A percentile compares a stretch with the other conserved stretches of the same genome.
phyloP scores from a whole-genome alignment of 1,140 invertebrate genomes.

The Lepidurus couesii region DNA sequence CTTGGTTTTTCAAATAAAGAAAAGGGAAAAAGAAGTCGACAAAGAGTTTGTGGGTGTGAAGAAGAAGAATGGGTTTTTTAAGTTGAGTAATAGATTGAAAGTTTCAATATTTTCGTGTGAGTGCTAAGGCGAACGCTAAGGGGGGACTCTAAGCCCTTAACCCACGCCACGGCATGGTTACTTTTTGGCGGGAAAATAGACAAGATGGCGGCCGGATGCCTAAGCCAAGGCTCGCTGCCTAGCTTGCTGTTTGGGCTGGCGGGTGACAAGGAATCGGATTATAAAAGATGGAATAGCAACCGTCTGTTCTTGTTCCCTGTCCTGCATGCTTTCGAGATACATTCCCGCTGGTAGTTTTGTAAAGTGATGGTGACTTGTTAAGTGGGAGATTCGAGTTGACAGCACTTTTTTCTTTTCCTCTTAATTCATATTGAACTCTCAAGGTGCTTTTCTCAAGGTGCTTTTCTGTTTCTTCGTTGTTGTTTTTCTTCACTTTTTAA shows the following conservation, averaged over 20 bases:
- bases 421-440: neutral
- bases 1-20: neutral
- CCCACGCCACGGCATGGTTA: neutral
- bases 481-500: neutral
- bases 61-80: neutral
- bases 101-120: no score
- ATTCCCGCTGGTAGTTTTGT: neutral
- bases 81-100: neutral
- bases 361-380: conserved; percentile 3
- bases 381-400: neutral
- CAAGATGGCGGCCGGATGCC: neutral
- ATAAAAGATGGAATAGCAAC: neutral
- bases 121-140: no score
- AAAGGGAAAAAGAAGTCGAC: neutral
- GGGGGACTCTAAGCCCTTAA: no score
- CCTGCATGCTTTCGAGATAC: neutral
- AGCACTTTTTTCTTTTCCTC: neutral
- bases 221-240: neutral
- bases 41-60: neutral
- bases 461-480: neutral
- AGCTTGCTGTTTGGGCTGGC: neutral
- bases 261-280: neutral
- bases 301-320: neutral
- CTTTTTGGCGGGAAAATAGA: neutral
- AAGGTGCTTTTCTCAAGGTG: neutral